Evolutionary conservation across 2,113 vertebrate species (phyloP).

Genomic region (Pristiophorus japonicus): DNA sequence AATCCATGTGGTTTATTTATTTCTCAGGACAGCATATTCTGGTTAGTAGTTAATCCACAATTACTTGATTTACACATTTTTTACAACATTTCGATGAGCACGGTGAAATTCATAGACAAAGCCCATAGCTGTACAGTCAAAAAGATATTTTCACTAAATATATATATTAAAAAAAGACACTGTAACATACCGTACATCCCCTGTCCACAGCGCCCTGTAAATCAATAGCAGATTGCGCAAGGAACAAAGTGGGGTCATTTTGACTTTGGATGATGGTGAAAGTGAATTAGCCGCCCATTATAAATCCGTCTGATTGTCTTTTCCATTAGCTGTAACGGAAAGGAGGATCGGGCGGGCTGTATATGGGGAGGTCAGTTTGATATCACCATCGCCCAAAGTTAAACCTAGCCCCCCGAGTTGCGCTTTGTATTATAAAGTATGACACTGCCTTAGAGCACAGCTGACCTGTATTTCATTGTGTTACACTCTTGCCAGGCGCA

Average conservation of each 20-base stretch:
- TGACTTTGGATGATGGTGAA: not conserved
- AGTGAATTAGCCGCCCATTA: not conserved
- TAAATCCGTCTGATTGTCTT: not conserved
- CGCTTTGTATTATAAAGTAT: not conserved
- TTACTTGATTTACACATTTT: slow-evolving; percentile 15
- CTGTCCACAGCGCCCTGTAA: not conserved
- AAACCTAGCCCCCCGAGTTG: not conserved
- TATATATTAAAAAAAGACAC: slow-evolving; percentile 16
- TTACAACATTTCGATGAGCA: not conserved
- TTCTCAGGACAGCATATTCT: not conserved
- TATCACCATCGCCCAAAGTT: not conserved
- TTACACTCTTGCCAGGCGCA: not conserved
- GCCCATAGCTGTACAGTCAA: slow-evolving; percentile 5
- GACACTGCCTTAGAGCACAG: not conserved
- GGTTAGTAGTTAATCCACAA: slow-evolving; percentile 15
- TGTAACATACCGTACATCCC: not conserved
- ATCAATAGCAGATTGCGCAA: not conserved
- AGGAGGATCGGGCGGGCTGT: not conserved
- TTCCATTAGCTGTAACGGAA: not conserved
- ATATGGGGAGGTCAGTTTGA: too few species aligned
- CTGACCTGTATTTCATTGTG: not conserved
- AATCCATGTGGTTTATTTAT: slow-evolving; percentile 15
- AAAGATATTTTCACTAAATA: slow-evolving; percentile 30
- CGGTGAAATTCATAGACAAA: not conserved
- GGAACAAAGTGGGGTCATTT: not conserved